Base-by-base conservation (phyloP, 2,797 vertebrate genomes). In the Enteromius viviparus region DNA sequence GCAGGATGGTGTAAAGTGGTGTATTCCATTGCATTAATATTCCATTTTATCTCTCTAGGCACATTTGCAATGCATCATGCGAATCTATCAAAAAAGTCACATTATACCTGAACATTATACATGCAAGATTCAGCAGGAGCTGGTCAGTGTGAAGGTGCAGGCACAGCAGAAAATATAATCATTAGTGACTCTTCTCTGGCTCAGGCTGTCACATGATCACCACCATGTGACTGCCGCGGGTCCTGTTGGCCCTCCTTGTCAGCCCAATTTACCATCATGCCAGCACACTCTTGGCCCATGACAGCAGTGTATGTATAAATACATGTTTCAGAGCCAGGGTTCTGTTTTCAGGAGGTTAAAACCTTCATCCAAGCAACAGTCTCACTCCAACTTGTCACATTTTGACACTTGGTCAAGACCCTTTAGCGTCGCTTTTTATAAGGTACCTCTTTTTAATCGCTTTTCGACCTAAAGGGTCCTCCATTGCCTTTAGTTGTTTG, bases 251-350 rank as follows among this genome's bases (percentile, higher is more conserved):
- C 88, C 90, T 90, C 89, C 86, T 86, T 89, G 92, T 92, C 91
- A 85, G 87, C 89, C 85, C 86, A 82, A 37, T 89, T 95, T 92
- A 94, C 82, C 89, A 75, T 94, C 93, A 92, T 81, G 88, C 92
- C 88, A 90, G 89, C 88, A 89, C 87, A 88, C 90, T 64, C 90
- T 90, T 86, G 92, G 90, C 90, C 87, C 88, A 87, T 90, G 91
- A 87, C 88, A 90, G 71, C 37, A 80, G 77, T 84, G 55, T 55
- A 17, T 82, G 69, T 76, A 55, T 83, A n/a, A 82, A 82, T 76
- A 42, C 49, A 83, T 32, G 55, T 74, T 66, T 77, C 49, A 45
- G 34, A 62, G 47, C 66, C 80, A 74, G 47, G 32, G 5, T 65
- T 69, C 74, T 65, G 29, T n/a, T 82, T 66, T 40, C 60, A 40